Evolutionary conservation across 2,888 invertebrate species (phyloP), one percentile per base, ranked within the genome.

Genomic region (Brachyptera putata): DNA sequence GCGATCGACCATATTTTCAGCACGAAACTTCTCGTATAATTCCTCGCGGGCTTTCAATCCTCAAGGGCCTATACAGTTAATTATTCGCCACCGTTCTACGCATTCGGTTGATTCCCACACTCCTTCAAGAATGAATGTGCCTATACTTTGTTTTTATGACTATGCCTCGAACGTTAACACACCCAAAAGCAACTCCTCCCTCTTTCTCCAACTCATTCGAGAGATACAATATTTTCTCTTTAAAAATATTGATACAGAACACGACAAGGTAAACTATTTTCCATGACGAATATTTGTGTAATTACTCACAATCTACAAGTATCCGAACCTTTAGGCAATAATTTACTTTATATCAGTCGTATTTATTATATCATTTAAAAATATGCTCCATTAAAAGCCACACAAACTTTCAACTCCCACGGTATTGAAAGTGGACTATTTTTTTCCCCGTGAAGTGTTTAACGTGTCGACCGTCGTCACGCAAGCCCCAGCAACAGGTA

Each of bases 321-420:
- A 36, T 11, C 21, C 36, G 26, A 53, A 14, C 7, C 53, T 21
- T 21, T 16, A n/a, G 26, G 14, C 1, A 50, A 25, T 26, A 1
- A 13, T 48, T 41, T 41, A 4, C 16, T 41, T 14, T 21, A 7
- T 14, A n/a, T n/a, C n/a, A n/a, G n/a, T n/a, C n/a, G n/a, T n/a
- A n/a, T n/a, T n/a, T n/a, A n/a, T n/a, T n/a, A n/a, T n/a, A n/a
- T n/a, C n/a, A n/a, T n/a, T n/a, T n/a, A n/a, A n/a, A n/a, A n/a
- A n/a, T n/a, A n/a, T n/a, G n/a, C n/a, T n/a, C n/a, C n/a, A n/a
- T n/a, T n/a, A n/a, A n/a, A n/a, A n/a, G n/a, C n/a, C n/a, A 41
- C 18, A 53, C 56, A 34, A 60, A 56, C 24, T 26, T 16, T 30
- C n/a, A 41, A 26, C 49, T 26, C 48, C 46, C 37, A 48, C 49